phyloP scores from a whole-genome alignment of 1,140 invertebrate species.

The Trichonephila inaurata region DNA sequence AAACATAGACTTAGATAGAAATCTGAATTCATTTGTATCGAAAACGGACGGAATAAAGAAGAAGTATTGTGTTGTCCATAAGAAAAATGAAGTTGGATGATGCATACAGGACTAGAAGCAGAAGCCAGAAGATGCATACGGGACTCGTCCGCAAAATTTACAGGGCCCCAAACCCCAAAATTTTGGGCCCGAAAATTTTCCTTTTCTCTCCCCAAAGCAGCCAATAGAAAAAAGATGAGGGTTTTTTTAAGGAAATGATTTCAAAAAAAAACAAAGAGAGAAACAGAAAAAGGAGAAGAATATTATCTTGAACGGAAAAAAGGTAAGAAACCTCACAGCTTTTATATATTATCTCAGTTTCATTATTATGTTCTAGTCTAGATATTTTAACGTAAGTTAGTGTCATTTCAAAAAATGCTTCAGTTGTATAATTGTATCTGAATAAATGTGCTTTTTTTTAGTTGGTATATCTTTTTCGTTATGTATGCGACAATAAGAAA shows the following conservation, averaged over 20 bases:
- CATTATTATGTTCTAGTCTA: neutral
- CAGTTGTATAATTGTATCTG: neutral
- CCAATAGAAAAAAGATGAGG: neutral
- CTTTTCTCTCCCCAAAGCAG: too few relatives aligned
- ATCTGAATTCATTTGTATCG: neutral
- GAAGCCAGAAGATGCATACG: slow-evolving; percentile 47
- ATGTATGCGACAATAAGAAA: too few relatives aligned
- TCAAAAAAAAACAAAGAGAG: neutral
- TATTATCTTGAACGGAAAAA: neutral
- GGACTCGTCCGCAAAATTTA: slow-evolving; percentile 69
- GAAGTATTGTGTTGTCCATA: neutral
- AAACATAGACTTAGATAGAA: too few relatives aligned
- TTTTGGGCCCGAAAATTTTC: too few relatives aligned
- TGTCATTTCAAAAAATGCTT: neutral
- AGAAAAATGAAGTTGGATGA: neutral
- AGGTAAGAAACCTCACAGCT: neutral
- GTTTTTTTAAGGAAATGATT: slow-evolving; percentile 2
- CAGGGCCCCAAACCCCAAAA: slow-evolving; percentile 71
- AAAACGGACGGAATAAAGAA: neutral
- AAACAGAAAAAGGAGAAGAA: slow-evolving; percentile 33
- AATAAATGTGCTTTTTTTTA: too few relatives aligned
- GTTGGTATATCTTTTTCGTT: too few relatives aligned
- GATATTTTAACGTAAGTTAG: neutral
- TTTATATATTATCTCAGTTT: neutral
- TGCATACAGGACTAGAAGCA: neutral